Conservation (phyloP, 2,113 vertebrate genomes). For the Castor canadensis region DNA sequence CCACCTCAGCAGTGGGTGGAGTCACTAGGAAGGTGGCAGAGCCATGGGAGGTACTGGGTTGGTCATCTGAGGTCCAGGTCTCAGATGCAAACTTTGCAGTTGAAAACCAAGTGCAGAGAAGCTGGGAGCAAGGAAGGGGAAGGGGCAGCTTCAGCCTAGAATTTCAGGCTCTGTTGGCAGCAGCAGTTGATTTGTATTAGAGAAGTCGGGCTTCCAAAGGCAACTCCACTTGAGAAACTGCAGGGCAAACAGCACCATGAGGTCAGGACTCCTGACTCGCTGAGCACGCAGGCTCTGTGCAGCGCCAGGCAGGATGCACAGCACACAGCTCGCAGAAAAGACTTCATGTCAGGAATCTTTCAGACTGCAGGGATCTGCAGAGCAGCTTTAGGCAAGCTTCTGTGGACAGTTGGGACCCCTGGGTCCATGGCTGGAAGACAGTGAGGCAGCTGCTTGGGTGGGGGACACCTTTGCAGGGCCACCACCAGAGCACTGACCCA, state of each 20-base stretch:
- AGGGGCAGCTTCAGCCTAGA: accelerated
- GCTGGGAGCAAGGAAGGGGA: accelerated
- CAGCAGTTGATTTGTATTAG: accelerated
- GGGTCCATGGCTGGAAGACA: not conserved
- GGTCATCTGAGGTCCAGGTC: not conserved
- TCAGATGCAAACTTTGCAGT: accelerated
- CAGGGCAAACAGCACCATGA: no score
- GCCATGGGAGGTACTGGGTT: not conserved
- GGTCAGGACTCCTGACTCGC: accelerated
- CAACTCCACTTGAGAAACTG: accelerated
- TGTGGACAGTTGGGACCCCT: accelerated
- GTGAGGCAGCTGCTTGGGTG: no score
- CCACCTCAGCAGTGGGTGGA: no score
- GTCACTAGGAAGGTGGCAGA: not conserved
- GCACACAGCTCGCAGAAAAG: accelerated
- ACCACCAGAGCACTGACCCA: no score
- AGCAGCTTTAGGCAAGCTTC: not conserved
- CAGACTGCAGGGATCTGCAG: accelerated
- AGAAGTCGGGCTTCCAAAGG: accelerated
- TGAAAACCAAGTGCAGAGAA: not conserved
- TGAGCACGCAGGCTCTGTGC: accelerated
- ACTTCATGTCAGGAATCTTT: accelerated
- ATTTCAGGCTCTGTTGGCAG: accelerated
- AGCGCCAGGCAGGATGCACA: not conserved
- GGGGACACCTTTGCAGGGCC: not conserved